Base-by-base conservation (phyloP, 92 coral and sea anemone genomes). In the Actinostola sp. region DNA sequence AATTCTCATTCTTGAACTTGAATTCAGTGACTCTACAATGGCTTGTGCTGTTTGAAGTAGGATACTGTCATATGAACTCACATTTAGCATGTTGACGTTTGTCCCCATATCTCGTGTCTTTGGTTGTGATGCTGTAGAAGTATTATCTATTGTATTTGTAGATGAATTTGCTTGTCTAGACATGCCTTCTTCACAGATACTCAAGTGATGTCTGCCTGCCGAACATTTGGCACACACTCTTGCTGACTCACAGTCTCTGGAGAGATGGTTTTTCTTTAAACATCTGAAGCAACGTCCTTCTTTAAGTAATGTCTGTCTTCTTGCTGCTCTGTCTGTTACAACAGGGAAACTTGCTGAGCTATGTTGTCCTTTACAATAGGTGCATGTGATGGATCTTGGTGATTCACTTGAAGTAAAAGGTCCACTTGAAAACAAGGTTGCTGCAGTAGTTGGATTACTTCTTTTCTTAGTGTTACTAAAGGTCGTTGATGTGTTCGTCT, bases 201-300 rank as follows among this genome's bases (percentile, higher is more conserved):
- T 83, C 15, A 65, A 72, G 76, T 84, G 94, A 66, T 89, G 88
- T 39, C 81, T 72, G 30, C 86, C 90, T 39, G n/a, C n/a, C n/a
- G 71, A 73, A 61, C 88, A 85, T 31, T 85, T 85, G 15, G 77
- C 67, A 67, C 93, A 84, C 26, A 32, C 21, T 19, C 58, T 82
- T 46, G 31, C 63, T 23, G 81, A 73, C 7, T 61, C 52, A 62
- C 91, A 89, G 58, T 71, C 72, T 65, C 35, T 59, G 17, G 84
- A 81, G 15, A 77, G 63, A 44, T 89, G 91, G 30, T 71, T 52
- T 52, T 67, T 71, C 65, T 58, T 77, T 38, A 89, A 55, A 59
- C 89, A 89, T 44, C 79, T 38, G 63, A 80, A 85, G 71, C 80
- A 80, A 7, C 90, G 80, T 0, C 90, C 76, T 64, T 85, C 66